phyloP scores from a whole-genome alignment of 2,888 invertebrate genomes.

The Sisyra terminalis region DNA sequence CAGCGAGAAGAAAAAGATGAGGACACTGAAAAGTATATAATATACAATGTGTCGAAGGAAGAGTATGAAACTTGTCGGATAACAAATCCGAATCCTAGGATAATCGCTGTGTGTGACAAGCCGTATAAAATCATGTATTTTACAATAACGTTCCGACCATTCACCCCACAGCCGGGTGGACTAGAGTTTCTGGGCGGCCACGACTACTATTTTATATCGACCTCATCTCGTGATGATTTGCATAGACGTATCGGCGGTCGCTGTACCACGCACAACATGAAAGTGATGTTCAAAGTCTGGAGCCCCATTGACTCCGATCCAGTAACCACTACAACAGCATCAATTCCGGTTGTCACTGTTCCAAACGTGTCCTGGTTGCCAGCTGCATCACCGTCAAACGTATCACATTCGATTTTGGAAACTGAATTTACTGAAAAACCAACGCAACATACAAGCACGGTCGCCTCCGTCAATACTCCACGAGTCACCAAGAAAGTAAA shows the following conservation, averaged over 20 bases:
- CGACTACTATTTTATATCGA: constrained; percentile 87
- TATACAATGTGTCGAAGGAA: constrained; percentile 92
- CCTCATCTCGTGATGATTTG: constrained; percentile 81
- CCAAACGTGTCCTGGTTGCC: constrained; percentile 20
- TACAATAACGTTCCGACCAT: constrained; percentile 90
- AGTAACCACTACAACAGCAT: constrained; percentile 20
- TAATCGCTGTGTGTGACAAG: constrained; percentile 92
- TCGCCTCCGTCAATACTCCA: constrained; percentile 30
- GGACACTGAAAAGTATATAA: constrained; percentile 87
- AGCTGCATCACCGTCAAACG: constrained; percentile 25
- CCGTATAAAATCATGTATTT: constrained; percentile 89
- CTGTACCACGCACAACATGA: constrained; percentile 87
- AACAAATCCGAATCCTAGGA: constrained; percentile 83
- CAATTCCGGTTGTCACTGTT: constrained; percentile 19
- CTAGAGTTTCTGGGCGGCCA: constrained; percentile 87
- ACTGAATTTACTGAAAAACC: constrained; percentile 27
- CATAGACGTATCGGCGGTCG: constrained; percentile 85
- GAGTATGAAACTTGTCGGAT: constrained; percentile 93
- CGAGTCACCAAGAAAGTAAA: constrained; percentile 50
- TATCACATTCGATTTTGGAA: constrained; percentile 29
- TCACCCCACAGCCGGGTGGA: constrained; percentile 89
- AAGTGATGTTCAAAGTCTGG: constrained; percentile 88
- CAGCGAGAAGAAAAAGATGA: constrained; percentile 41
- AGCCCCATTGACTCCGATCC: constrained; percentile 45
- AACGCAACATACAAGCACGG: constrained; percentile 14